Percentiles rank a stretch among this genome's conserved stretches.
These are phyloP conservation scores for Hypena proboscidalis DNA, from an alignment of 2,888 invertebrate genomes.

Conservation along the genomic window DNA sequence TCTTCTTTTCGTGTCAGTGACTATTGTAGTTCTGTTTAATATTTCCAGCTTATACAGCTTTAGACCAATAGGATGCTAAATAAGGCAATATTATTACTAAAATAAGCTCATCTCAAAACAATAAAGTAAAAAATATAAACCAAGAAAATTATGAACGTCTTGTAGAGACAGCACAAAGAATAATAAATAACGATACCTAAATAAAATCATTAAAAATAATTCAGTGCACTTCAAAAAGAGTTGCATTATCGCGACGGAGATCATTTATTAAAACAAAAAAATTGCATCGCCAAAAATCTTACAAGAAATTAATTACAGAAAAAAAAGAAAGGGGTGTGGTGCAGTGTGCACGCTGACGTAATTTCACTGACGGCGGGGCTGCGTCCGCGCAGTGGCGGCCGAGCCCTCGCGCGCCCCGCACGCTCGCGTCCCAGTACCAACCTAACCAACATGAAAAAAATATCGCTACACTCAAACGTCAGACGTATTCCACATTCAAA, in stretches of 20 bases:
- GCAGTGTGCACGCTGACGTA: conserved; percentile 74
- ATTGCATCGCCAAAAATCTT: conserved; percentile 67
- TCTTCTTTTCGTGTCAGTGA: too few species aligned
- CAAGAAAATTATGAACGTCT: neutral
- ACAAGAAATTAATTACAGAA: conserved; percentile 80
- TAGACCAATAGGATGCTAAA: too few species aligned
- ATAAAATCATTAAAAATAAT: conserved; percentile 25
- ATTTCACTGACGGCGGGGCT: conserved; percentile 67
- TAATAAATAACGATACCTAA: conserved; percentile 2
- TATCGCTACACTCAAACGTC: conserved; percentile 36
- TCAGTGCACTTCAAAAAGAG: conserved; percentile 20
- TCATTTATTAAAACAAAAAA: conserved; percentile 51
- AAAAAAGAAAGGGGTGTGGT: conserved; percentile 81
- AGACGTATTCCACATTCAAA: conserved; percentile 10
- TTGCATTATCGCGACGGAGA: conserved; percentile 33
- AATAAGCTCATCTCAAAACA: too few species aligned
- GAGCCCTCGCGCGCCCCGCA: conserved; percentile 72
- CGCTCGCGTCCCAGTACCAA: conserved; percentile 40
- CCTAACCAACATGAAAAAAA: conserved; percentile 36
- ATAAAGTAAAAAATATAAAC: too few species aligned
- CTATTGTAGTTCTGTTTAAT: too few species aligned
- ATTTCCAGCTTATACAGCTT: too few species aligned
- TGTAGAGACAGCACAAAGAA: neutral
- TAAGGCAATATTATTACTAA: too few species aligned
- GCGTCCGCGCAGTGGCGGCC: conserved; percentile 68